Base-by-base conservation (phyloP, 2,888 invertebrate genomes). In the Himalopsyche tibetana region DNA sequence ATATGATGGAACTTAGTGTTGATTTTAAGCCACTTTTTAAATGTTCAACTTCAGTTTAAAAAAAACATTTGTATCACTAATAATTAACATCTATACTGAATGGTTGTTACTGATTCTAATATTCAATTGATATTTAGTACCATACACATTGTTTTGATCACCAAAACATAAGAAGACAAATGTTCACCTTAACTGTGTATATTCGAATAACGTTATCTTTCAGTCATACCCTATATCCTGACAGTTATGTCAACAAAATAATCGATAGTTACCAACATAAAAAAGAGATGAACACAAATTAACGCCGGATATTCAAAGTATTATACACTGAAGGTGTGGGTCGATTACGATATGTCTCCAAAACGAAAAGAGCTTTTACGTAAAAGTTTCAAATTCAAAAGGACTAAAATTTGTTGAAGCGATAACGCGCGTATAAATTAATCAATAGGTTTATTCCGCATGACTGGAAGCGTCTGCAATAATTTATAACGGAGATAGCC, bases 241-340 rank as follows among this genome's bases (percentile, higher is more conserved):
- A 19, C 63, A 63, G 63, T 19, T 63, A 63, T 19, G 63, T 63
- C 63, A 63, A 63, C 19, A 63, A 63, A 63, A 63, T 63, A 63
- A 63, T 63, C 63, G 19, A 63, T 63, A 28, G 28, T 28, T 28
- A 28, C 28, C 28, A 28, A 63, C n/a, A 19, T 63, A 63, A 63
- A 63, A 63, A 63, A 28, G 63, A 51, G 2, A 28, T 63, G 28
- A 19, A 63, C 15, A 63, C 19, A 63, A 19, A 19, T 63, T 19
- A 63, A 19, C 19, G 63, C 19, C 28, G 8, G 63, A 63, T 19
- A 63, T 63, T 9, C 9, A 9, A 19, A 19, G 6, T 63, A 19
- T 51, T 8, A 12, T 15, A 12, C 51, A 51, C 15, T 3, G 3
- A 51, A 51, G 51, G 12, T 51, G 4, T 15, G 15, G 15, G 4